phyloP scores from a whole-genome alignment of 2,113 vertebrate species.

The Corydoras sp. region DNA sequence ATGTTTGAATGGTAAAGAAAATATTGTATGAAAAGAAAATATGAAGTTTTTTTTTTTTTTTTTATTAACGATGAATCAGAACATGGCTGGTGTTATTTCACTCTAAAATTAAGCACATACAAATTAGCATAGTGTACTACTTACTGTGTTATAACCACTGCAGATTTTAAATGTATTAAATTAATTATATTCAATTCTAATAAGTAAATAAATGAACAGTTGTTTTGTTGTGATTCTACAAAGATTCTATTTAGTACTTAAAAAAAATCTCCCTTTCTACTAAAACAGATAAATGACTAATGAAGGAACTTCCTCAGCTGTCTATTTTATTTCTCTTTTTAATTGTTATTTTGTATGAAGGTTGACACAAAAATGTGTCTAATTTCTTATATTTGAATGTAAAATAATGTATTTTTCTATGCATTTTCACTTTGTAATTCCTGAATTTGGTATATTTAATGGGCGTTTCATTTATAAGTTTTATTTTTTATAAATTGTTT shows the following conservation, averaged over 20 bases:
- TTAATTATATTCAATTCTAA: background rate
- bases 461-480: constrained; percentile 34
- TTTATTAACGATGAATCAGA: no score
- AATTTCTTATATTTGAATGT: constrained; percentile 28
- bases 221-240: constrained; percentile 17
- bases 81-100: background rate
- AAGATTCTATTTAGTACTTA: constrained; percentile 36
- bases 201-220: constrained; percentile 30
- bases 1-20: no score
- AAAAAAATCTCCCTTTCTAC: constrained; percentile 23
- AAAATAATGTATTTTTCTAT: constrained; percentile 32
- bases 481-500: constrained; percentile 50
- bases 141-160: no score
- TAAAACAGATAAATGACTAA: constrained; percentile 18
- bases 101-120: background rate
- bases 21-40: no score
- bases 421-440: constrained; percentile 27
- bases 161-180: no score
- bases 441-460: constrained; percentile 15
- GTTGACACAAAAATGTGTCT: constrained; percentile 13
- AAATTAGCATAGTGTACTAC: background rate
- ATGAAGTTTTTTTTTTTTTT: no score
- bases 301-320: constrained; percentile 24
- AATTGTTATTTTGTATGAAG: background rate
- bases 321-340: constrained; percentile 9